phyloP scores from a whole-genome alignment of 2,113 vertebrate genomes.

The Pygathrix nemaeus region DNA sequence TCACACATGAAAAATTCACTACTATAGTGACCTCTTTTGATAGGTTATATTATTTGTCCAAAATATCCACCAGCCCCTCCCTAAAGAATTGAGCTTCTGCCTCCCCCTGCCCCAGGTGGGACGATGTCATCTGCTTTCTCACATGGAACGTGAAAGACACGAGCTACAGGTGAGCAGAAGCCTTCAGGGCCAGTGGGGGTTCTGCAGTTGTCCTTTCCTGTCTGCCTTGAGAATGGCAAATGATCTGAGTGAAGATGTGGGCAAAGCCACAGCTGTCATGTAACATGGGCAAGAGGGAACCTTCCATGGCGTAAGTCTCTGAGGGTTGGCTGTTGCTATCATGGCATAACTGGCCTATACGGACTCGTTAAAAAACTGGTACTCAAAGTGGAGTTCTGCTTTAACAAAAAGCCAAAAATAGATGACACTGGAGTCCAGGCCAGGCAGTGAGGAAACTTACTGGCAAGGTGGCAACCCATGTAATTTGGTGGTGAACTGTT shows the following conservation, averaged over 20 bases:
- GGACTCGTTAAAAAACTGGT: background rate
- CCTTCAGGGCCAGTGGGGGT: background rate
- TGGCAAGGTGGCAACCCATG: background rate
- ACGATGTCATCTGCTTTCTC: background rate
- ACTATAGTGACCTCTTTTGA: background rate
- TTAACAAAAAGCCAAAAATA: background rate
- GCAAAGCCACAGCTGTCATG: background rate
- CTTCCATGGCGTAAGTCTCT: background rate
- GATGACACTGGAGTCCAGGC: background rate
- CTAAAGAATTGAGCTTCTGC: background rate
- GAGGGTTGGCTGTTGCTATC: background rate
- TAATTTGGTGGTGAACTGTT: background rate
- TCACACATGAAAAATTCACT: conserved; percentile 7
- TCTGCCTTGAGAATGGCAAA: background rate
- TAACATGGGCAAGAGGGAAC: background rate
- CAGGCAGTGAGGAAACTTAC: background rate
- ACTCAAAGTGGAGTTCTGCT: background rate
- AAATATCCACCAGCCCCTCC: background rate
- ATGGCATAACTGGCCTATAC: background rate
- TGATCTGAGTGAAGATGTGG: background rate
- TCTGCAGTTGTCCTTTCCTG: background rate
- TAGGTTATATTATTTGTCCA: background rate
- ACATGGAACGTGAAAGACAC: background rate
- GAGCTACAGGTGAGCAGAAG: background rate
- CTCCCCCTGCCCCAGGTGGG: background rate